These are phyloP conservation scores for Ceuthmochares aereus DNA, from an alignment of 2,113 vertebrate species.

Conservation along the genomic window DNA sequence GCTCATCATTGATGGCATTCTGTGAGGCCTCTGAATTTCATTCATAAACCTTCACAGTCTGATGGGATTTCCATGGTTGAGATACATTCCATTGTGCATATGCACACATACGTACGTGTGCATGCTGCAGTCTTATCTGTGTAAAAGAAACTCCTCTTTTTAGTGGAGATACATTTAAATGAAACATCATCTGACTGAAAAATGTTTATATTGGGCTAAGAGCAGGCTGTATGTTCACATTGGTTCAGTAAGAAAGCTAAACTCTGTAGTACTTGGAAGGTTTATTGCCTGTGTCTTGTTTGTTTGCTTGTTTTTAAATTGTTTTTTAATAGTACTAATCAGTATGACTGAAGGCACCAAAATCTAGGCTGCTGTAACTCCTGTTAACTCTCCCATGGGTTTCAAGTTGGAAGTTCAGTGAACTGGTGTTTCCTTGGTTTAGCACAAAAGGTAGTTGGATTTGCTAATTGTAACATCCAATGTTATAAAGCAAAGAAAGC, in stretches of 20 bases:
- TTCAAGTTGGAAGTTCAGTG: neutral
- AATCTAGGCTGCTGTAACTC: neutral
- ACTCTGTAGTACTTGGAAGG: neutral
- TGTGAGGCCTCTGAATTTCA: conserved; percentile 18
- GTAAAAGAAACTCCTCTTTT: neutral
- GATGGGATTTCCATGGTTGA: conserved; percentile 25
- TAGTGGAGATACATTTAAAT: neutral
- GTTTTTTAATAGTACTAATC: neutral
- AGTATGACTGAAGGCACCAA: neutral
- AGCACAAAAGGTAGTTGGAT: neutral
- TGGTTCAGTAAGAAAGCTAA: neutral
- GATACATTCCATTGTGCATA: neutral
- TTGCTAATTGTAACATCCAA: neutral
- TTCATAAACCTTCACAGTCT: conserved; percentile 37
- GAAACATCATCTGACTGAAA: neutral
- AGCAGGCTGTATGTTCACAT: neutral
- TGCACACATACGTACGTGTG: neutral
- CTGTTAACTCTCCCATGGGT: neutral
- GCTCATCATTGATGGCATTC: neutral
- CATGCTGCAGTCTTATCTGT: neutral
- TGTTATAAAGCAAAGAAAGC: neutral
- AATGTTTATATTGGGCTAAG: neutral
- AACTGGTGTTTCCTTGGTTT: neutral
- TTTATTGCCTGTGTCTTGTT: neutral
- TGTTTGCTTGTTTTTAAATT: neutral